Base-by-base conservation (phyloP, 2,797 vertebrate species). In the Falco concolor region DNA sequence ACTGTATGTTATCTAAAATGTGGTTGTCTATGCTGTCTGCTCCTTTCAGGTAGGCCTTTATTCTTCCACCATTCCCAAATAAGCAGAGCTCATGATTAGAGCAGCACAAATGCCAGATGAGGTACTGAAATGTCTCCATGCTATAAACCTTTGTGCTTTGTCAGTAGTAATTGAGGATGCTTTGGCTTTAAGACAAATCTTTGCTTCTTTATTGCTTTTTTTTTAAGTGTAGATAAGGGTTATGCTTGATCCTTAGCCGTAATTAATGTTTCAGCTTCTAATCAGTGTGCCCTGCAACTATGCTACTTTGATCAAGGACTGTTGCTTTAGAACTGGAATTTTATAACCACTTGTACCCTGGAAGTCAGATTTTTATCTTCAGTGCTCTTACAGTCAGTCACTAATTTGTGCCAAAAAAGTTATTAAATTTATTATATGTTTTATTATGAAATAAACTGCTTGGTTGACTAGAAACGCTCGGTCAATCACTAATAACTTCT, bases 341-440 rank as follows among this genome's bases (percentile, higher is more conserved):
- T 95, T 87, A 83, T 68, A 91, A 74, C 84, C 56, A n/a, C 56
- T 87, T 83, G 28, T 87, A 77, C 18, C 30, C 53, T 50, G 1
- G 28, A 87, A 92, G 54, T 64, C 70, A 77, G 93, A 90, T 89
- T 83, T 82, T 94, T 87, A 87, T 89, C 84, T 94, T 89, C 67
- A 53, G 13, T 50, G 49, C 42, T 93, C 74, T 82, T 89, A 56
- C 52, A 81, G 27, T 69, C 19, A 38, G 64, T 67, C 67, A 70
- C 16, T 87, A 75, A 73, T 82, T 87, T 87, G 44, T 95, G 79
- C 87, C 87, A 94, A 61, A 80, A 72, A 70, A 65, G 10, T 15
- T 45, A 82, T 93, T 82, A 89, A 44, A 87, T 59, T 89, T 90
- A 84, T 74, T 5, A 0, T 32, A 38, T 15, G 5, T 45, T 67